Evolutionary conservation across 2,797 vertebrate genomes (phyloP), one percentile per base, ranked within the genome.

Genomic region (Sebastes trivittatus): DNA sequence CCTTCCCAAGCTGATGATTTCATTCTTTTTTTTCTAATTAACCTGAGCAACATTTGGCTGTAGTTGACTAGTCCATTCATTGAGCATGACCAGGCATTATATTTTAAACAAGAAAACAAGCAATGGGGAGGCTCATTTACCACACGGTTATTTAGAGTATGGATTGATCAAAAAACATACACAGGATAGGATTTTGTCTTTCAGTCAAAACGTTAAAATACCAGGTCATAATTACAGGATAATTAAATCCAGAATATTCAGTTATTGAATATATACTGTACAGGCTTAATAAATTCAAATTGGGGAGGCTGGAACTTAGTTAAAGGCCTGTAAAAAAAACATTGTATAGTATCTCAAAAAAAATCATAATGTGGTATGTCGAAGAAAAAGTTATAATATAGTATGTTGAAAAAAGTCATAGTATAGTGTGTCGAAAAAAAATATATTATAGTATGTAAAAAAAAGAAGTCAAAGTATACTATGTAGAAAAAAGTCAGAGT

Each of bases 281-380:
- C 10, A 34, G 0, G 10, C 10, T 34, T 34, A 34, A 34, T 0
- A 4, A 1, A 34, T 34, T 34, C 32, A 34, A 34, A 34, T 34
- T 34, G 32, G 32, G 32, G 10, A 34, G 32, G 32, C 32, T 34
- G 32, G 3, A 34, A 0, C 10, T 2, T 0, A 11, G 32, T 0
- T 34, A 34, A 34, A 11, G 3, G 32, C 0, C 32, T 34, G 32
- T 34, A 34, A 36, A 36, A 36, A 34, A 0, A 2, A 11, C 34
- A 36, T 36, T 2, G 34, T 36, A 36, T 36, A 36, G 34, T 34
- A 34, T 34, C 9, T 10, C 0, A 10, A 34, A 10, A 34, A 34
- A 10, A 34, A 10, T 34, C 9, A 3, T 3, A 32, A 32, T 10
- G 0, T 34, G 1, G 32, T 10, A 11, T 34, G 34, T 36, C 4